phyloP scores from a whole-genome alignment of 2,797 vertebrate species.

The Phrynocephalus vlangalii region DNA sequence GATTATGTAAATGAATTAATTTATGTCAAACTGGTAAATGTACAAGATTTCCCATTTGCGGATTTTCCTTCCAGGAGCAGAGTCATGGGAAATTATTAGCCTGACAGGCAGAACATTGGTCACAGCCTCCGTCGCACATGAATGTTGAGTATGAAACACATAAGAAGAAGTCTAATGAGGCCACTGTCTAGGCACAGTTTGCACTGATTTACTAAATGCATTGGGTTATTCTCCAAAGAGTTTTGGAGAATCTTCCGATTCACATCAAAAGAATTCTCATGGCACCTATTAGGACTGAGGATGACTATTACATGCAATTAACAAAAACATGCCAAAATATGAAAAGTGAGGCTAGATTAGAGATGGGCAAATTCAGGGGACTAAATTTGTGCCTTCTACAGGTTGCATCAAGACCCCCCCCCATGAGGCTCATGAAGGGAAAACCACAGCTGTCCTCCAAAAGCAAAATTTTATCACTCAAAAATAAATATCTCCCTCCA shows the following conservation, averaged over 20 bases:
- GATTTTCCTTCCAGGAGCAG: not conserved
- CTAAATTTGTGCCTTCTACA: no score
- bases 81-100: not conserved
- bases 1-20: not conserved
- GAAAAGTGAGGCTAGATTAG: conserved; percentile 12
- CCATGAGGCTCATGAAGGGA: no score
- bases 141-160: conserved; percentile 3
- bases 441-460: no score
- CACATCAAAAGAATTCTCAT: conserved; percentile 18
- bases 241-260: conserved; percentile 38
- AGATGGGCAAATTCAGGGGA: no score
- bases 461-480: no score
- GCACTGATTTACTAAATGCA: not conserved
- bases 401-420: no score
- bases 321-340: conserved; percentile 33
- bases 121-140: not conserved
- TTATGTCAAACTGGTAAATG: not conserved
- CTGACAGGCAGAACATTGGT: conserved; percentile 12
- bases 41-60: not conserved
- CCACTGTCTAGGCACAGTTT: conserved; percentile 33
- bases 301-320: conserved; percentile 52
- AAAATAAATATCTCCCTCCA: no score
- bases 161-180: conserved; percentile 39
- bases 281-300: conserved; percentile 42
- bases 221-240: conserved; percentile 32